Conservation (phyloP, 1,140 invertebrate species). For the Parapsyche elsis region DNA sequence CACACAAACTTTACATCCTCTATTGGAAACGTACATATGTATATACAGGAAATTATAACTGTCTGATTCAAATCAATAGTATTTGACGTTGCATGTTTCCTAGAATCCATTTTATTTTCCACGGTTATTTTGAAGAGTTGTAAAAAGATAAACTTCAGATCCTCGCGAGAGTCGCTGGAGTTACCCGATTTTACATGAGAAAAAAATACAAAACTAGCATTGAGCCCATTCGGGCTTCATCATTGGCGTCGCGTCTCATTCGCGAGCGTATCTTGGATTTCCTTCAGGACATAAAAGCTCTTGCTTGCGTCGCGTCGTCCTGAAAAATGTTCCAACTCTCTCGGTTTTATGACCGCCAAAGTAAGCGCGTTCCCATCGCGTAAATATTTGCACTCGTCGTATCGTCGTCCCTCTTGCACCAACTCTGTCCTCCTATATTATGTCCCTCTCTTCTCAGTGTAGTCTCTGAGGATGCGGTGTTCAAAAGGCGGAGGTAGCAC, state of each 20-base stretch:
- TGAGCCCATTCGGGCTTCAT: neutral
- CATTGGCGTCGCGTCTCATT: conserved; percentile 5
- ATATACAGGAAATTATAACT: too few relatives aligned
- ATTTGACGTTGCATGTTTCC: too few relatives aligned
- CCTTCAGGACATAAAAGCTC: conserved; percentile 12
- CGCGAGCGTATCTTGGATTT: conserved; percentile 1
- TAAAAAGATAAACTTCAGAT: too few relatives aligned
- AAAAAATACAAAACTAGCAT: neutral
- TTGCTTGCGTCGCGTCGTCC: neutral
- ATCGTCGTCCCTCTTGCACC: neutral
- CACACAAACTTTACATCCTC: too few relatives aligned
- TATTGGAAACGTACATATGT: too few relatives aligned
- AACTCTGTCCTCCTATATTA: neutral
- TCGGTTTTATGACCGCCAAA: conserved; percentile 3
- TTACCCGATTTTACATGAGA: too few relatives aligned
- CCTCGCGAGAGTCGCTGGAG: too few relatives aligned
- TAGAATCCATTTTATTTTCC: too few relatives aligned
- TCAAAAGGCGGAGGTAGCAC: too few relatives aligned
- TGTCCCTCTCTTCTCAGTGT: neutral
- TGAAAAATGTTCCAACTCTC: conserved; percentile 5
- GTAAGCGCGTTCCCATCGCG: neutral
- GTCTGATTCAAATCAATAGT: too few relatives aligned
- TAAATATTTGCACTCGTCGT: conserved; percentile 5
- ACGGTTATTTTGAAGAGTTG: too few relatives aligned
- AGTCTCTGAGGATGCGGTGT: neutral